Conservation (phyloP, 2,888 invertebrate species). For the Poecilus cupreus region DNA sequence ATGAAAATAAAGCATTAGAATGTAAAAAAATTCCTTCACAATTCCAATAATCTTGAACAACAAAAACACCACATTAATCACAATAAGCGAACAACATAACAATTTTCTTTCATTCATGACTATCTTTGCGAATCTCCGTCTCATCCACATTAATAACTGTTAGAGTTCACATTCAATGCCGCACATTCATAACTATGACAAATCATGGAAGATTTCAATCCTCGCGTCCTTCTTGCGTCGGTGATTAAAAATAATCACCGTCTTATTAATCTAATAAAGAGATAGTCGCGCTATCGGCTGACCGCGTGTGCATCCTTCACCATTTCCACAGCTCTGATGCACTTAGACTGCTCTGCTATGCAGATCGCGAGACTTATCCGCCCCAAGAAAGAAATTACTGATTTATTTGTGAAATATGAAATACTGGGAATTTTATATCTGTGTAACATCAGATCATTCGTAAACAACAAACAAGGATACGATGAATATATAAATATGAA, state of each 20-base stretch:
- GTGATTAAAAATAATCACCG: constrained; percentile 52
- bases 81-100: constrained; percentile 21
- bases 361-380: background rate
- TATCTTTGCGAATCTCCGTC: constrained; percentile 36
- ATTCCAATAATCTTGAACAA: constrained; percentile 40
- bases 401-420: too few relatives aligned
- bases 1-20: constrained; percentile 32
- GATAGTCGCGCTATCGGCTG: constrained; percentile 19
- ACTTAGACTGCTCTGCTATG: constrained; percentile 8
- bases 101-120: constrained; percentile 47
- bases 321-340: background rate
- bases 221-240: constrained; percentile 35
- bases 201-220: constrained; percentile 35
- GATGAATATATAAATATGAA: too few relatives aligned
- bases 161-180: constrained; percentile 34
- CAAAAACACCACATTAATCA: constrained; percentile 36
- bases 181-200: constrained; percentile 46
- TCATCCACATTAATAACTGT: constrained; percentile 40
- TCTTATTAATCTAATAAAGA: constrained; percentile 42
- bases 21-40: constrained; percentile 8
- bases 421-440: too few relatives aligned
- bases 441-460: too few relatives aligned
- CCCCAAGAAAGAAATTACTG: too few relatives aligned
- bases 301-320: constrained; percentile 36
- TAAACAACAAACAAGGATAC: too few relatives aligned